Base-by-base conservation (phyloP, 2,888 invertebrate genomes). In the Taphrorychus bicolor region DNA sequence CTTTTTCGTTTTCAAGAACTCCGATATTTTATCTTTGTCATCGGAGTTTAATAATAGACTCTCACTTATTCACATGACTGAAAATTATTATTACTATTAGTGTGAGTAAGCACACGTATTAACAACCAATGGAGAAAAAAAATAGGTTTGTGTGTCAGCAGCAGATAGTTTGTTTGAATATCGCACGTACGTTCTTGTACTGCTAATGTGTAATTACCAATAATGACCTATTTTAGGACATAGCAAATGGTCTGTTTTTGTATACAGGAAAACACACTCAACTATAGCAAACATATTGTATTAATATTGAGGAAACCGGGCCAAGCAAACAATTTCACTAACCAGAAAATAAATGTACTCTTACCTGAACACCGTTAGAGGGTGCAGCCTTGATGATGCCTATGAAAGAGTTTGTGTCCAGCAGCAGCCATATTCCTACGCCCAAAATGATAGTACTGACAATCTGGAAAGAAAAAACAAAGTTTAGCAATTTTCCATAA, bases 351-450 rank as follows among this genome's bases (percentile, higher is more conserved):
- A n/a, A n/a, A n/a, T n/a, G n/a, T n/a, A n/a, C n/a, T n/a, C n/a
- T n/a, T 80, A 88, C 87, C 82, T 85, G 82, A 71, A 87, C 79
- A 71, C 85, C 83, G 76, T 86, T 86, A 73, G 82, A 84, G 69
- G 87, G 86, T 42, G 86, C 86, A 73, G 86, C 82, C 78, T 86
- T 86, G 65, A 86, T 83, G 56, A 88, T 81, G 67, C 86, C 85
- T 73, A 89, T 85, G 77, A 90, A 85, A 18, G 90, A 90, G 74
- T 84, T 86, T 80, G 87, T 88, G 81, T 90, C 90, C 58, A 87
- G 85, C 24, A 87, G 86, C 40, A 91, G 79, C 90, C 90, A 91
- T 80, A 89, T 86, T 77, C 90, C 90, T 64, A 89, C 84, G 24
- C 87, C 87, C 70, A 91, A 80, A 59, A 89, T 85, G 67, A 86